phyloP scores from a whole-genome alignment of 2,797 vertebrate species.

The Percopsis omiscomaycus region DNA sequence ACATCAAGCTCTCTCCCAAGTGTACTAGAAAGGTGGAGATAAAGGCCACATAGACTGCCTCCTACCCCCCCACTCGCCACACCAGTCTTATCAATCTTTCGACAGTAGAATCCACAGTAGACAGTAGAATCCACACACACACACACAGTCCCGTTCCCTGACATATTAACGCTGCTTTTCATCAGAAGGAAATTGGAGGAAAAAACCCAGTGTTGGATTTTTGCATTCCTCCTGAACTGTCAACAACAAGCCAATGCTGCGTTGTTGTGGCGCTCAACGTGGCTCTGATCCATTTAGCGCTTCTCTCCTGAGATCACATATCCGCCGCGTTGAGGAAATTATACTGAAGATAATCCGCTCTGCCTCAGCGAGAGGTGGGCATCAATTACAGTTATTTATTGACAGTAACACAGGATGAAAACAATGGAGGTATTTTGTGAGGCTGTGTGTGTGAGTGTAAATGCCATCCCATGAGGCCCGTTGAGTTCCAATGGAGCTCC shows the following conservation, averaged over 20 bases:
- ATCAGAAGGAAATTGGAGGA: not conserved
- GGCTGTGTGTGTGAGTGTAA: constrained; percentile 5
- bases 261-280: not conserved
- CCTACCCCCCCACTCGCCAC: no score
- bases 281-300: not conserved
- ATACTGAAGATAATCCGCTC: constrained; percentile 17
- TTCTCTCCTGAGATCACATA: not conserved
- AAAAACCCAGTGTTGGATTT: not conserved
- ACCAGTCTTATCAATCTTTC: no score
- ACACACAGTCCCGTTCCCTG: not conserved
- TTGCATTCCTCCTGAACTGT: not conserved
- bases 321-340: constrained; percentile 8
- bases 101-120: no score
- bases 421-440: constrained; percentile 1
- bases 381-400: constrained; percentile 27
- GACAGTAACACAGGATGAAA: constrained; percentile 17
- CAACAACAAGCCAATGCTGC: not conserved
- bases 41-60: not conserved
- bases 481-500: constrained; percentile 46
- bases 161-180: not conserved
- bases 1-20: not conserved
- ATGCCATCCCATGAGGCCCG: constrained; percentile 34
- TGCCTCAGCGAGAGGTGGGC: constrained; percentile 18
- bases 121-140: not conserved
- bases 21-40: not conserved